Percentiles rank a stretch among this genome's conserved stretches.
These are phyloP conservation scores for Cephalopachus bancanus DNA, from an alignment of 2,797 vertebrate species.

Conservation along the genomic window DNA sequence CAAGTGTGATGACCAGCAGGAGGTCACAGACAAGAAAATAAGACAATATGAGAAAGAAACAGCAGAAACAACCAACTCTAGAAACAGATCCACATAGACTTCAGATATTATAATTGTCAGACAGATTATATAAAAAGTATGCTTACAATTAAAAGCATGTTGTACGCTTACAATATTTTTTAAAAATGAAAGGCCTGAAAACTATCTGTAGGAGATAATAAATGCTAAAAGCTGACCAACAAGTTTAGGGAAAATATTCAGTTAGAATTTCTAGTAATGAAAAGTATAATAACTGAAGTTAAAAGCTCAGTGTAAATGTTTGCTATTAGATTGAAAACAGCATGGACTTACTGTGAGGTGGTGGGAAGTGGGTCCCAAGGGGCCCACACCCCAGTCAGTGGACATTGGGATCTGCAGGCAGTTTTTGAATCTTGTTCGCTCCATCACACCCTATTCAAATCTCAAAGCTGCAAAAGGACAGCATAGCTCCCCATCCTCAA, in stretches of 20 bases:
- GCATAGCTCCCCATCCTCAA: too few species aligned
- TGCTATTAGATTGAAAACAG: background rate
- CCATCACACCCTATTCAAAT: too few species aligned
- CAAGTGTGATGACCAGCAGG: background rate
- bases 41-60: background rate
- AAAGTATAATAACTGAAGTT: constrained; percentile 66
- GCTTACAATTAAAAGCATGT: too few species aligned
- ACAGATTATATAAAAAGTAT: background rate
- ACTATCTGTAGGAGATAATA: background rate
- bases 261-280: background rate
- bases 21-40: background rate
- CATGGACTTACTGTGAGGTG: background rate
- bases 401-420: too few species aligned
- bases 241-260: background rate
- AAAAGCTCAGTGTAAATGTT: background rate
- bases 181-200: background rate
- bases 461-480: too few species aligned
- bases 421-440: too few species aligned
- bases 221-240: background rate
- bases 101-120: background rate
- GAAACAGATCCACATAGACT: background rate
- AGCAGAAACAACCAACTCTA: background rate
- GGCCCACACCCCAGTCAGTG: too few species aligned
- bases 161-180: background rate
- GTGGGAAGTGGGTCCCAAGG: too few species aligned